Evolutionary conservation across 1,140 invertebrate genomes (phyloP).

Genomic region (Arion vulgaris): DNA sequence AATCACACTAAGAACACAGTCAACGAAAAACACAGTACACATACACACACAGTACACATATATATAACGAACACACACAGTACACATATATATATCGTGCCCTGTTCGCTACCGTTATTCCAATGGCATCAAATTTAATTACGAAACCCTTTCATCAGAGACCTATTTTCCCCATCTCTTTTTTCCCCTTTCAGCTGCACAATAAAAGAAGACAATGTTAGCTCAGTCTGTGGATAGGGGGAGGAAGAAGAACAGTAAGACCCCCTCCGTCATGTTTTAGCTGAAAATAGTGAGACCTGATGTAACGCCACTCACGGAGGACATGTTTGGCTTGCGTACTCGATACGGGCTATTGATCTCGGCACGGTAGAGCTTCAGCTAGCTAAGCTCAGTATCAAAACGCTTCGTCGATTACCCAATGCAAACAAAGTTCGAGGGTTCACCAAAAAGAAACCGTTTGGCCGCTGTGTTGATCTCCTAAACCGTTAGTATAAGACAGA

Average conservation of each 20-base stretch:
- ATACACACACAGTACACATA: too few relatives aligned
- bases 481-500: background rate
- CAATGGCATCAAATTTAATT: too few relatives aligned
- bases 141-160: too few relatives aligned
- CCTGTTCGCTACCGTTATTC: too few relatives aligned
- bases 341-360: conserved; percentile 2
- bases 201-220: background rate
- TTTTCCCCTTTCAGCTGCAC: too few relatives aligned
- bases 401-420: background rate
- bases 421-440: background rate
- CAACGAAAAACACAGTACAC: too few relatives aligned
- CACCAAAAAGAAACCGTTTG: background rate
- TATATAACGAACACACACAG: too few relatives aligned
- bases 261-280: background rate
- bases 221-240: background rate
- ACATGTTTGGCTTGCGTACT: background rate
- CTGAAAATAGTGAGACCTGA: background rate
- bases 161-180: too few relatives aligned
- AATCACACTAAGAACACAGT: too few relatives aligned
- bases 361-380: background rate
- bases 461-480: background rate
- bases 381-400: background rate
- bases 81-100: too few relatives aligned
- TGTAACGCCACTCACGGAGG: too few relatives aligned
- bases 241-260: too few relatives aligned